Conservation (phyloP, 2,797 vertebrate species). For the Channa striata region DNA sequence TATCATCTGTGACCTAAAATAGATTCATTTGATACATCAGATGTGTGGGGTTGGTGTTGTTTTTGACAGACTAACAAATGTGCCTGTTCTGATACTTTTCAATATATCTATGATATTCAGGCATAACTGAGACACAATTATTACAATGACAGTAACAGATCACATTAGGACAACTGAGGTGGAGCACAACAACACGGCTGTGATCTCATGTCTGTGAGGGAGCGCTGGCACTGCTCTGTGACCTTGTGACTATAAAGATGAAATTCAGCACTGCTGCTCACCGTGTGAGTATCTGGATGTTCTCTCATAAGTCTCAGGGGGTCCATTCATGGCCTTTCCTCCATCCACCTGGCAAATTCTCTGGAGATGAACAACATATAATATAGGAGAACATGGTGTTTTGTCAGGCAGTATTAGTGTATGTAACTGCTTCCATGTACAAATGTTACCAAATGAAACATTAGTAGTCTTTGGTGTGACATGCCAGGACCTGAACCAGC, state of each 20-base stretch:
- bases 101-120: not conserved
- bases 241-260: constrained; percentile 36
- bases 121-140: not conserved
- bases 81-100: no score
- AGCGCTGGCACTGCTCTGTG: constrained; percentile 13
- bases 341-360: constrained; percentile 34
- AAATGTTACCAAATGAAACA: no score
- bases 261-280: constrained; percentile 65
- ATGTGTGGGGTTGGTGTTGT: not conserved
- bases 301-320: constrained; percentile 48
- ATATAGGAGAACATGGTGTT: no score
- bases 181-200: constrained; percentile 26
- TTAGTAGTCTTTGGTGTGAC: no score
- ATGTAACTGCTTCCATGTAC: no score
- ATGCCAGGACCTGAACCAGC: not conserved
- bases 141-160: not conserved
- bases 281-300: constrained; percentile 57
- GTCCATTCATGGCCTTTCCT: constrained; percentile 55
- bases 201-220: constrained; percentile 38
- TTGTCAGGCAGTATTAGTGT: no score
- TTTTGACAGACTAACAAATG: constrained; percentile 2
- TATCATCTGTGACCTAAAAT: constrained; percentile 28
- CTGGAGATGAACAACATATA: constrained; percentile 50
- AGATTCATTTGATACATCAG: constrained; percentile 21
- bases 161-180: constrained; percentile 11